Evolutionary conservation across 2,113 vertebrate genomes (phyloP).

Genomic region (Passer domesticus): DNA sequence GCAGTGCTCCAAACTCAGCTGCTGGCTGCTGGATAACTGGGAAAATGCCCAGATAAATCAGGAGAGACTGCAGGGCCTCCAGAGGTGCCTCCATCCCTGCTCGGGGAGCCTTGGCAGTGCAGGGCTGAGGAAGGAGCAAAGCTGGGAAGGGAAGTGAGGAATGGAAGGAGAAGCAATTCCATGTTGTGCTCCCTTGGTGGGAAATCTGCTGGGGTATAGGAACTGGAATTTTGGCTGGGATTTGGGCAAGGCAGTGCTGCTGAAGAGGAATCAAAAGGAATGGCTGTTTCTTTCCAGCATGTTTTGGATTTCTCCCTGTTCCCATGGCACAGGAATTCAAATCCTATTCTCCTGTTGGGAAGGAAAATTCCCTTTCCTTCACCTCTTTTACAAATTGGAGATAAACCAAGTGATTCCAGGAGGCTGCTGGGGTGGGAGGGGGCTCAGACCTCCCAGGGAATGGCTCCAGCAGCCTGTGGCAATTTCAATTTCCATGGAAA

Average conservation of each 20-base stretch:
- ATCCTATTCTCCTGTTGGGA: not conserved
- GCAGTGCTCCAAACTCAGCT: not conserved
- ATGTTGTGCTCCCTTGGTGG: not conserved
- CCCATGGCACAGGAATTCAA: not conserved
- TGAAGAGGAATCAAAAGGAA: not conserved
- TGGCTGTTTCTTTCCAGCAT: not conserved
- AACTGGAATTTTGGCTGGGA: not conserved
- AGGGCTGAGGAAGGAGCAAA: not conserved
- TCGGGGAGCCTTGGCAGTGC: not conserved
- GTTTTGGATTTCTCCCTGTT: not conserved
- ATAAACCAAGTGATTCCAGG: not conserved
- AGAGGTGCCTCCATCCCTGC: not conserved
- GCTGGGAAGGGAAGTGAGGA: not conserved
- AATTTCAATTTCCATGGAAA: not conserved
- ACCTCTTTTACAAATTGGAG: not conserved
- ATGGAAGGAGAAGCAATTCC: not conserved
- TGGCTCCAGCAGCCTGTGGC: not conserved
- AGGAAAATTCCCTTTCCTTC: not conserved
- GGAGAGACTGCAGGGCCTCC: not conserved
- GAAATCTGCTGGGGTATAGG: not conserved
- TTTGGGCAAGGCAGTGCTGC: not conserved
- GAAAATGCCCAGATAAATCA: not conserved
- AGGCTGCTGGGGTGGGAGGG: not conserved
- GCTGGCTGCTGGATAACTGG: not conserved
- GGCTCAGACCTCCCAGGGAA: not conserved